These are phyloP conservation scores for Hydrozoanthus tunicans DNA, from an alignment of 64 coral and sea anemone species.

Conservation along the genomic window DNA sequence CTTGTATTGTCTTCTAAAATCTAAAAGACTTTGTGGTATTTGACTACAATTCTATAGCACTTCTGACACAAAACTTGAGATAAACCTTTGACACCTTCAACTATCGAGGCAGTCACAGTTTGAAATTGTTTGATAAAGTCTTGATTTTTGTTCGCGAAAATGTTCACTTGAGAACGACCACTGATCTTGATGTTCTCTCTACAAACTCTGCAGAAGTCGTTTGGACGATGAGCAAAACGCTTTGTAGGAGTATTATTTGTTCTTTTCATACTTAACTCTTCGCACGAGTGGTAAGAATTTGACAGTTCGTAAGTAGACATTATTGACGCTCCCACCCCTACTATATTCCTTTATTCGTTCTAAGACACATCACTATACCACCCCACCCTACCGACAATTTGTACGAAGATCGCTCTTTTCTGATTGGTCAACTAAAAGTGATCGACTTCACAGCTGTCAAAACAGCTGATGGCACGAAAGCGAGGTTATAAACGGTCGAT, in stretches of 20 bases:
- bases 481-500: background rate
- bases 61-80: slow-evolving; percentile 50
- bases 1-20: slow-evolving; percentile 45
- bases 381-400: slow-evolving; percentile 18
- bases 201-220: slow-evolving; percentile 51
- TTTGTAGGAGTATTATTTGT: slow-evolving; percentile 49
- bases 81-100: slow-evolving; percentile 43
- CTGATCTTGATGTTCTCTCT: slow-evolving; percentile 55
- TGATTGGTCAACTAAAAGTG: slow-evolving; percentile 40
- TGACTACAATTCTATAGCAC: slow-evolving; percentile 44
- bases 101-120: slow-evolving; percentile 50
- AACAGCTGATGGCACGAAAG: slow-evolving; percentile 16
- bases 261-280: background rate
- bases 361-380: slow-evolving; percentile 11
- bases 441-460: background rate
- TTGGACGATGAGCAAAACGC: slow-evolving; percentile 29
- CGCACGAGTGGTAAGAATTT: slow-evolving; percentile 14
- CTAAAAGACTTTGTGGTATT: slow-evolving; percentile 38
- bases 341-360: slow-evolving; percentile 40
- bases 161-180: slow-evolving; percentile 56
- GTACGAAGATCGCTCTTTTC: slow-evolving; percentile 1
- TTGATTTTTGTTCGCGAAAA: slow-evolving; percentile 29
- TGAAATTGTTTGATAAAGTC: slow-evolving; percentile 35
- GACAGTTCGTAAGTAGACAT: slow-evolving; percentile 41
- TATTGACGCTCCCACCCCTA: slow-evolving; percentile 47